These are phyloP conservation scores for Oreotrochilus melanogaster DNA, from an alignment of 2,113 vertebrate species.

Conservation along the genomic window DNA sequence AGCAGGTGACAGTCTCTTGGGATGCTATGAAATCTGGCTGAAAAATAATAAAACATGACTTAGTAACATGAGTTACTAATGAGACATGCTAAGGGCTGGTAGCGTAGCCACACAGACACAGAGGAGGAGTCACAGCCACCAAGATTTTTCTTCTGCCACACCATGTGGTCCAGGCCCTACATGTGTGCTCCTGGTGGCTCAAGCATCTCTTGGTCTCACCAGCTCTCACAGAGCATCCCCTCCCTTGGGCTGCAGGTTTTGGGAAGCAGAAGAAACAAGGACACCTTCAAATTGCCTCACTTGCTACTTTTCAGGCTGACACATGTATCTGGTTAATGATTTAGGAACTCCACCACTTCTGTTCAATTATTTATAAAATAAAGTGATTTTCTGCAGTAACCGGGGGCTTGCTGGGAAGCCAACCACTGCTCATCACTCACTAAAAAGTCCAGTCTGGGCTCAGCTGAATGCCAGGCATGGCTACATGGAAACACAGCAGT, in stretches of 20 bases:
- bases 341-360: not conserved
- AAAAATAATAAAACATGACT: conserved; percentile 55
- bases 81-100: not conserved
- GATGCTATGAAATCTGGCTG: not conserved
- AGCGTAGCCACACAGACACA: rapidly evolving
- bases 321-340: conserved; percentile 31
- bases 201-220: not conserved
- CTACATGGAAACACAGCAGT: rapidly evolving
- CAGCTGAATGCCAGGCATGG: not conserved
- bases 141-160: not conserved
- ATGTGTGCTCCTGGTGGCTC: not conserved
- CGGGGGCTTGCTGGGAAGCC: not conserved
- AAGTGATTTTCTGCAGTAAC: not conserved
- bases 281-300: not conserved
- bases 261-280: not conserved
- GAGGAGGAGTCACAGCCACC: not conserved
- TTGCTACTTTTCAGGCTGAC: not conserved
- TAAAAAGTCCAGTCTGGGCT: not conserved
- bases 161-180: not conserved
- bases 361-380: conserved; percentile 25
- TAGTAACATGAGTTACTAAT: conserved; percentile 2
- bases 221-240: not conserved
- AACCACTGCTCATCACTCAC: not conserved
- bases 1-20: not conserved
- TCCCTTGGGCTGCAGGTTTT: not conserved